Evolutionary conservation across 2,888 invertebrate genomes (phyloP).

Genomic region (Cheilosia variabilis): DNA sequence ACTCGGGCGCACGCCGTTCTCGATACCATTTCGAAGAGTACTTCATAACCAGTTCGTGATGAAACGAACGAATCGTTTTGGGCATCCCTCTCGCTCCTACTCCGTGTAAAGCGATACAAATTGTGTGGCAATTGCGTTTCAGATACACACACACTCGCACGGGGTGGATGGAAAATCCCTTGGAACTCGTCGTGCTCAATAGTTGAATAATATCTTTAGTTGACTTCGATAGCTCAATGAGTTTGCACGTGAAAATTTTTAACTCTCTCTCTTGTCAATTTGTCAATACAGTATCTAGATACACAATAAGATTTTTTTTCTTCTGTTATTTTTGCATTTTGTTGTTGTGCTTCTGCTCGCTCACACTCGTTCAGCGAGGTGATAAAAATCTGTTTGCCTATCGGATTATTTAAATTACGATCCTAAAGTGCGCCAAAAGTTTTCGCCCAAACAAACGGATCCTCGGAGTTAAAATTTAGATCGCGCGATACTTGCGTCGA

Average conservation of each 20-base stretch:
- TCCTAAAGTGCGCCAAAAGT: constrained; percentile 52
- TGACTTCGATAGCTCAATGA: constrained; percentile 84
- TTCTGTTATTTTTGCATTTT: constrained; percentile 66
- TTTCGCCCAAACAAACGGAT: constrained; percentile 19
- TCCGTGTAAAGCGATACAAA: constrained; percentile 21
- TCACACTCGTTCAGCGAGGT: constrained; percentile 38
- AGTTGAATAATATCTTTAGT: constrained; percentile 83
- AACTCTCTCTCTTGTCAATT: constrained; percentile 77
- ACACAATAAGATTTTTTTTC: constrained; percentile 72
- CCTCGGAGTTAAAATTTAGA: constrained; percentile 31
- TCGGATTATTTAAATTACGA: constrained; percentile 66
- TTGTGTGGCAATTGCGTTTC: constrained; percentile 65
- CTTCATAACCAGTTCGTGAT: constrained; percentile 71
- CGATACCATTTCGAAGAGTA: constrained; percentile 30
- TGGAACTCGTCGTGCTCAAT: constrained; percentile 78
- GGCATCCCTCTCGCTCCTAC: constrained; percentile 33
- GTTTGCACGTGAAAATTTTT: constrained; percentile 83
- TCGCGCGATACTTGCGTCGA: constrained; percentile 21
- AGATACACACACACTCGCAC: constrained; percentile 67
- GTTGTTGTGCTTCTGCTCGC: constrained; percentile 55
- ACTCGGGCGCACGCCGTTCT: constrained; percentile 29
- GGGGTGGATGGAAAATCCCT: constrained; percentile 71
- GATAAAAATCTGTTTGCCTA: constrained; percentile 62
- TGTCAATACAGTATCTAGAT: constrained; percentile 74
- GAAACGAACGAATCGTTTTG: constrained; percentile 39